Conservation (phyloP, 2,797 vertebrate species). For the Hypotaenidia philippensis region DNA sequence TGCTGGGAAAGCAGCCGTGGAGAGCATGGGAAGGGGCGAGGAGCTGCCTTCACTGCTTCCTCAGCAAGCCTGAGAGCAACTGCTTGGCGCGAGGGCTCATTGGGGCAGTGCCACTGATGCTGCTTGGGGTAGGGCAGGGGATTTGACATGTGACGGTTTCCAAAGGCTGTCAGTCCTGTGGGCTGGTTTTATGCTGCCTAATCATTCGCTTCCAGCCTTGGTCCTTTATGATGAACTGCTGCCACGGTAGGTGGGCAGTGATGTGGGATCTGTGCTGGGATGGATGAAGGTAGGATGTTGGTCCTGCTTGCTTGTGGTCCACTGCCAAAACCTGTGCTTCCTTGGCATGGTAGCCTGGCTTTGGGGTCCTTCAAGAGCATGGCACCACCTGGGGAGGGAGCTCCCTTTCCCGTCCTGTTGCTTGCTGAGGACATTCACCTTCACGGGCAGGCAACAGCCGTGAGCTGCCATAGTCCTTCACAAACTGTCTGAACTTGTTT, state of each 20-base stretch:
- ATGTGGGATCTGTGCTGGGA: not conserved
- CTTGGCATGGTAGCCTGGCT: not conserved
- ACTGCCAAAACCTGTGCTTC: not conserved
- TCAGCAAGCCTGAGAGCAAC: not conserved
- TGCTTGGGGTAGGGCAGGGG: not conserved
- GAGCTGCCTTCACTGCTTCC: not conserved
- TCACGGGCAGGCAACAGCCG: not conserved
- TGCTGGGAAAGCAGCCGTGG: conserved; percentile 56
- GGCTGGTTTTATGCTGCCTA: not conserved
- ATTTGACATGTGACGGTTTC: not conserved
- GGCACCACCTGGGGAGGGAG: not conserved
- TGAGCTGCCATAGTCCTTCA: not conserved
- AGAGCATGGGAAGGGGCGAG: conserved; percentile 23
- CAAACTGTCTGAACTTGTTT: not conserved
- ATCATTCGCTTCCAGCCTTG: not conserved
- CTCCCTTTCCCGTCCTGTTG: not conserved
- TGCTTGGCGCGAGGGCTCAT: not conserved
- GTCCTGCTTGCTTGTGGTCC: not conserved
- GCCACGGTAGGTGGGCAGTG: not conserved
- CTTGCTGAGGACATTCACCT: not conserved
- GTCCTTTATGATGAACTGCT: not conserved
- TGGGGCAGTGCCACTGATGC: not conserved
- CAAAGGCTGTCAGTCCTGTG: not conserved
- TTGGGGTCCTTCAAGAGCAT: not conserved
- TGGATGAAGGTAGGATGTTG: not conserved